Evolutionary conservation across 2,113 vertebrate species (phyloP).

Genomic region (Mesoclemmys tuberculata): DNA sequence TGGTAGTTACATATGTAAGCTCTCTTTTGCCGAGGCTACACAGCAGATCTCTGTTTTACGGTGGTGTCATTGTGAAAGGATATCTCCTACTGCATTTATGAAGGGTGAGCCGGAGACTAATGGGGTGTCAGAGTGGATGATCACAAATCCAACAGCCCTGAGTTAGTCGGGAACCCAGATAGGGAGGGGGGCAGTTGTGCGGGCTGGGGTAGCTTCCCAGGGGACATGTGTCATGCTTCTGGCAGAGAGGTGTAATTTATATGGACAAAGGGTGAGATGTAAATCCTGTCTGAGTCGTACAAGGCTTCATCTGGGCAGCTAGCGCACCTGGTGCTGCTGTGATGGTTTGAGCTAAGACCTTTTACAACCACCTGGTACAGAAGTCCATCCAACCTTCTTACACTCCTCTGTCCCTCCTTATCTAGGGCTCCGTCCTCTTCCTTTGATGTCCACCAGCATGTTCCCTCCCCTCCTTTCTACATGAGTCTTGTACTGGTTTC

Average conservation of each 20-base stretch:
- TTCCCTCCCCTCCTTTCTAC: not conserved
- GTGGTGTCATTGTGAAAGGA: not conserved
- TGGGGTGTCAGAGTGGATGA: constrained; percentile 36
- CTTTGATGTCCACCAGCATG: not conserved
- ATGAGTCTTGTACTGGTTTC: not conserved
- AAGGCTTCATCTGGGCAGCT: not conserved
- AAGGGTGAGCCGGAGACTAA: constrained; percentile 56
- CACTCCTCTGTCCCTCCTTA: rapidly evolving
- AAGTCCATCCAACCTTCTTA: not conserved
- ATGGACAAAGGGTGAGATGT: not conserved
- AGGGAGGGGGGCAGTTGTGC: constrained; percentile 28
- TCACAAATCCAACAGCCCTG: constrained; percentile 68
- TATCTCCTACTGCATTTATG: constrained; percentile 25
- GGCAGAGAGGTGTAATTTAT: constrained; percentile 56
- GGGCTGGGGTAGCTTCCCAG: constrained; percentile 40
- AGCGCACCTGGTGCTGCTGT: not conserved
- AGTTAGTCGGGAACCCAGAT: constrained; percentile 51
- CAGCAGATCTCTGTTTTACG: constrained; percentile 43
- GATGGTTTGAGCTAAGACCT: not conserved
- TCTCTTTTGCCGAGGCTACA: not conserved
- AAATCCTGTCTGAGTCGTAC: constrained; percentile 32
- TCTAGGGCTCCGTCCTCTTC: not conserved
- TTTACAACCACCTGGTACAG: rapidly evolving
- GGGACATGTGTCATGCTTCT: constrained; percentile 29
- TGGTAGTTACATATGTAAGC: not conserved